A percentile compares a stretch with the other conserved stretches of the same genome.
Evolutionary conservation across 2,888 invertebrate genomes (phyloP).

Genomic region (Scrobipalpa costella): DNA sequence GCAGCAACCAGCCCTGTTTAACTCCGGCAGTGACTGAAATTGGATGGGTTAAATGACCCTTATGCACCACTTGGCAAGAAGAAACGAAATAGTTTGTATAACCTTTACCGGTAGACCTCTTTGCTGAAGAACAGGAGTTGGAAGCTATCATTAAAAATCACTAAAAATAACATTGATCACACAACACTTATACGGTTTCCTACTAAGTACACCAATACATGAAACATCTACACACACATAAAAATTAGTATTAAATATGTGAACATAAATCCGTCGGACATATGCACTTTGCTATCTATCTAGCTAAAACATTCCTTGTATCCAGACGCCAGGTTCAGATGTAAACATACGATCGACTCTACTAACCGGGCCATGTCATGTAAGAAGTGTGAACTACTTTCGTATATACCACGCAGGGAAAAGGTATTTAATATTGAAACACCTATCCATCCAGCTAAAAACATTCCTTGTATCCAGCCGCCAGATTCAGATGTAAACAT

Average conservation of each 20-base stretch:
- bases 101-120: too few species aligned
- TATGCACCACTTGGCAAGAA: too few species aligned
- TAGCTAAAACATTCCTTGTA: constrained; percentile 6
- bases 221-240: not conserved
- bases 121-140: too few species aligned
- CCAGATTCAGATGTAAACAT: constrained; percentile 19
- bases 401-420: not conserved
- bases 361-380: not conserved
- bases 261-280: not conserved
- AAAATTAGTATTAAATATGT: not conserved
- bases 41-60: too few species aligned
- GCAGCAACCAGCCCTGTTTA: too few species aligned
- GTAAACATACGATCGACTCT: constrained; percentile 5
- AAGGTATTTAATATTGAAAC: too few species aligned
- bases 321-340: constrained; percentile 13
- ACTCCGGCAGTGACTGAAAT: too few species aligned
- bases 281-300: not conserved
- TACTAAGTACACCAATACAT: not conserved
- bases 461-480: not conserved
- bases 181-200: not conserved
- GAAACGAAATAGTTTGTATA: too few species aligned
- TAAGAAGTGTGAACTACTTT: not conserved
- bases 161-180: too few species aligned
- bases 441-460: constrained; percentile 4
- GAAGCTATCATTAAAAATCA: too few species aligned